These are phyloP conservation scores for Styela clava DNA, from an alignment of 23 tunicate species.

Conservation along the genomic window DNA sequence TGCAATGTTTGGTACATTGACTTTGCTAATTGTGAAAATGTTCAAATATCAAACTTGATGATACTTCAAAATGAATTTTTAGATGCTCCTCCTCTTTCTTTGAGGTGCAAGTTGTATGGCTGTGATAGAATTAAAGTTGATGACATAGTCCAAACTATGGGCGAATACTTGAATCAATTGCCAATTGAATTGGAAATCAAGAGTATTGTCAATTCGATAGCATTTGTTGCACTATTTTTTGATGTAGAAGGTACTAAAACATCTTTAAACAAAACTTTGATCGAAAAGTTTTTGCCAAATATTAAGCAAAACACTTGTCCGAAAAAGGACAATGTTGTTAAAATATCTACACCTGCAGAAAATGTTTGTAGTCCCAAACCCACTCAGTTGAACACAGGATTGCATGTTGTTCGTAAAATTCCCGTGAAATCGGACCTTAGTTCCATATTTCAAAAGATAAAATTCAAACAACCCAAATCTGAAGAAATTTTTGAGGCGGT, in stretches of 20 bases:
- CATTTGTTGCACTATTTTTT: neutral
- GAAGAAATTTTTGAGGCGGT: neutral
- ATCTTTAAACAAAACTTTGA: neutral
- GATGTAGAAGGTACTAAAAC: neutral
- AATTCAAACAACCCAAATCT: neutral
- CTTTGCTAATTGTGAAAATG: conserved; percentile 7
- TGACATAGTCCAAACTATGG: neutral
- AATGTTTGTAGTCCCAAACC: neutral
- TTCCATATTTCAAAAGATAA: neutral
- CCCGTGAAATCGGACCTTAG: neutral
- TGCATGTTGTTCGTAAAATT: neutral
- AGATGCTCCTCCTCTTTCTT: neutral
- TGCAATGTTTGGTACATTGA: conserved; percentile 21
- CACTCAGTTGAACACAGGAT: too few species aligned
- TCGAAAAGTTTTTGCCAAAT: neutral
- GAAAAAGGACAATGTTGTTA: too few species aligned
- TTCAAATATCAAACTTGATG: neutral
- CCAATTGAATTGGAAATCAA: neutral
- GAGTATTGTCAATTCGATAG: neutral
- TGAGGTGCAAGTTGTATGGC: neutral
- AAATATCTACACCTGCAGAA: neutral
- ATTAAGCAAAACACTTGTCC: neutral
- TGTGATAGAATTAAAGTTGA: neutral
- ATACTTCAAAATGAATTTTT: neutral
- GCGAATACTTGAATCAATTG: neutral